Base-by-base conservation (phyloP, 2,113 vertebrate genomes). In the Sapayoa aenigma region DNA sequence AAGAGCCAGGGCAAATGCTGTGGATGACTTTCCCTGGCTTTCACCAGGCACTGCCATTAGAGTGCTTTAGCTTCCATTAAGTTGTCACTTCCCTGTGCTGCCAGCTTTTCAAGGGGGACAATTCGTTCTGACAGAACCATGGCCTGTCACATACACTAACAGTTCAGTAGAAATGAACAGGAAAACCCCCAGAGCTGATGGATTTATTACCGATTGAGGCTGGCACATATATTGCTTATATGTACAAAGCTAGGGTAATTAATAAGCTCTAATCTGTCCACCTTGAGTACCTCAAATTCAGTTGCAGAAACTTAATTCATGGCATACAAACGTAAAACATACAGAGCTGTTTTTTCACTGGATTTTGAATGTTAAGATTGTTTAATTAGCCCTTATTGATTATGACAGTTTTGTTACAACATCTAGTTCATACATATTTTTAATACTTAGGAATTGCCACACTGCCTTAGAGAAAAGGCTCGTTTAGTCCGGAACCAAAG, bases 51-150 rank as follows among this genome's bases (percentile, higher is more conserved):
- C 96, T 96, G 87, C 97, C 97, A 98, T 97, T 97, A 97, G 97
- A 95, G 96, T 95, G 96, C 90, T 98, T 98, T 97, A 98, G 97
- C 96, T 97, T 96, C 97, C 97, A 98, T 98, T 98, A 98, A 96
- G 91, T 97, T 98, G 98, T 98, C 98, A 98, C 97, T 98, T 98
- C 89, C 87, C 89, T 33, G 92, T 37, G 94, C 95, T 97, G 96
- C 96, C 96, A 94, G 80, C 89, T 96, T 94, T 96, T 88, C 90
- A 47, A 93, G 85, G 84, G 88, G 97, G 93, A 92, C 96, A 89
- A 98, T 98, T 98, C 76, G 60, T 97, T 97, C 86, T 98, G 98
- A 98, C 98, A 98, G 97, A 97, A 93, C 87, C 95, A 87, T 35
- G 95, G 97, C 93, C 94, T 93, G 97, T 98, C 95, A 97, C 97